Evolutionary conservation across 2,888 invertebrate species (phyloP).

Genomic region (Spodoptera picta): DNA sequence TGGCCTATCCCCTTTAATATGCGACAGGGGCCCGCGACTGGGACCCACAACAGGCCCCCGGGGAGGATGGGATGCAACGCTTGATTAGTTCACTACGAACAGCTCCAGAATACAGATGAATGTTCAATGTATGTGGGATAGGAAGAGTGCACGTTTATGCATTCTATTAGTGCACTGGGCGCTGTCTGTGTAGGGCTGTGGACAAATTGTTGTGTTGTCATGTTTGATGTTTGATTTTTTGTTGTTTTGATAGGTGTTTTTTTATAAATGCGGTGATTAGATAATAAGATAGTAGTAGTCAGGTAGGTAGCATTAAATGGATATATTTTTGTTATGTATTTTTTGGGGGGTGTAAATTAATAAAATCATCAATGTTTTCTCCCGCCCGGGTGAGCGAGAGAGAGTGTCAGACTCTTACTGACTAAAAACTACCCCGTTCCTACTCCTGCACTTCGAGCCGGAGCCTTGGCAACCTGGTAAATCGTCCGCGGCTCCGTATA

Average conservation of each 20-base stretch:
- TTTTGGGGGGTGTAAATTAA: too few species aligned
- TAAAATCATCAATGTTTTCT: too few species aligned
- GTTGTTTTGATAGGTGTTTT: conserved; percentile 3
- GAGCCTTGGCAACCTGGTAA: too few species aligned
- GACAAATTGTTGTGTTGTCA: conserved; percentile 28
- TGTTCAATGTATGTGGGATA: conserved; percentile 46
- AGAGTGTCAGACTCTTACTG: too few species aligned
- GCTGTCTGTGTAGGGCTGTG: conserved; percentile 21
- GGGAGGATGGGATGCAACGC: conserved; percentile 53
- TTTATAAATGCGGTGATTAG: not conserved
- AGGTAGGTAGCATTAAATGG: too few species aligned
- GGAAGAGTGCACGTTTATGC: conserved; percentile 41
- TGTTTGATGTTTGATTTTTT: conserved; percentile 1
- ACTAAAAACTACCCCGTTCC: too few species aligned
- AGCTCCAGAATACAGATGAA: conserved; percentile 47
- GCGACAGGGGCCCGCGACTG: conserved; percentile 47
- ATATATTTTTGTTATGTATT: not conserved
- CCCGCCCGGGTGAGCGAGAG: too few species aligned
- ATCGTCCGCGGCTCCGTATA: too few species aligned
- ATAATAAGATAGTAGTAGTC: too few species aligned
- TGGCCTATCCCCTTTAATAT: conserved; percentile 46
- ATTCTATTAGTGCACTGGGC: conserved; percentile 38
- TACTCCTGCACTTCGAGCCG: too few species aligned
- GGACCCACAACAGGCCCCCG: conserved; percentile 46
- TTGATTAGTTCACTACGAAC: conserved; percentile 54